A percentile compares a stretch with the other conserved stretches of the same genome.
Conservation (phyloP, 2,113 vertebrate genomes). For the Meleagris gallopavo region DNA sequence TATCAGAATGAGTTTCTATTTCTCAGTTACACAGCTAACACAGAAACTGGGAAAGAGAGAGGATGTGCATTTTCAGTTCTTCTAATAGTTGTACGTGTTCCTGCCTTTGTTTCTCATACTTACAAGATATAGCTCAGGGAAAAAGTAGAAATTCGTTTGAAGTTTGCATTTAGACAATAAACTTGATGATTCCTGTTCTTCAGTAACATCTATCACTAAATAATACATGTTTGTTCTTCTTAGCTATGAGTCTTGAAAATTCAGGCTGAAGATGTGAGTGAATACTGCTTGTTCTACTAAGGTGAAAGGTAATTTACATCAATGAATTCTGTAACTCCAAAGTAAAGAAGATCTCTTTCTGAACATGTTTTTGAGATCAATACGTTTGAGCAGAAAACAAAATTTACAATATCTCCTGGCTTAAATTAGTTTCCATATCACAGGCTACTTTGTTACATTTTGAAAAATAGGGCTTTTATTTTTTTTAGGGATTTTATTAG, state of each 20-base stretch:
- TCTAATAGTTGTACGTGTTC: neutral
- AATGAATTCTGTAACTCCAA: neutral
- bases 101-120: neutral
- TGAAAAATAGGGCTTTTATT: neutral
- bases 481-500: neutral
- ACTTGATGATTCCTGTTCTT: neutral
- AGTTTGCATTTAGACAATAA: neutral
- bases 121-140: rapidly evolving
- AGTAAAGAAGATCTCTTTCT: neutral
- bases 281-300: neutral
- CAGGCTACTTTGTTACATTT: neutral
- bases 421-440: neutral
- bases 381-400: neutral
- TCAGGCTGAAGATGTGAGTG: neutral
- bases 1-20: neutral
- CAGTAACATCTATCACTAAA: rapidly evolving
- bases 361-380: neutral
- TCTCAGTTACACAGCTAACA: neutral
- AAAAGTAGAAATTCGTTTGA: neutral
- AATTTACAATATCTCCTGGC: neutral
- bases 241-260: neutral
- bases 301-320: neutral
- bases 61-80: neutral
- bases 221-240: neutral
- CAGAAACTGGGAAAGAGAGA: neutral